Evolutionary conservation across 2,797 vertebrate genomes (phyloP), one percentile per base, ranked within the genome.

Genomic region (Cryptoprocta ferox): DNA sequence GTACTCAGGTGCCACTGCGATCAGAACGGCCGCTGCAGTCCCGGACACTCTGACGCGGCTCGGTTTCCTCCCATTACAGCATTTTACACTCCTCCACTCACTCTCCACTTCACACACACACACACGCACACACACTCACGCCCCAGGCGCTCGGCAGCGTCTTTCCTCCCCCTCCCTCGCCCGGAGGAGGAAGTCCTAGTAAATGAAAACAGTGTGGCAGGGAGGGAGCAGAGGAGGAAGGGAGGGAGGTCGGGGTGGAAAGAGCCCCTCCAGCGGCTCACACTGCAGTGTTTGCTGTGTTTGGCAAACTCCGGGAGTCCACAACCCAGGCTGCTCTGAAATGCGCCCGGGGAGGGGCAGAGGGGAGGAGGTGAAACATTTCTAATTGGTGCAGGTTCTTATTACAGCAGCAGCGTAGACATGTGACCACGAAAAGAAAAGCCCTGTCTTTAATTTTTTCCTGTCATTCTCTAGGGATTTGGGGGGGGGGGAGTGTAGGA

Each of bases 371-470:
- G 94, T 63, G 89, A 95, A 75, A 83, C 76, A 81, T 80, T 92
- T 93, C 94, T 93, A 80, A 95, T 94, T 89, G 96, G 97, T 95
- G 79, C 93, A 70, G 92, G 96, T 95, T 96, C 88, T 91, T 83
- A 26, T 95, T 96, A 59, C 95, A 61, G 89, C 96, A 15, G 85
- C 81, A 2, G 35, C 39, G 71, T n/a, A 73, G 89, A 32, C 97
- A 91, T 50, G 96, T 94, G 96, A 97, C 97, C 76, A 14, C 39
- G 83, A 56, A 73, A 94, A 93, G 93, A 79, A 83, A 86, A 91
- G 88, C 94, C 94, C 97, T 96, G 97, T 92, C 95, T 96, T 94
- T 84, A 89, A 94, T 97, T 97, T 96, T 89, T 94, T 91, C 91
- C 97, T 93, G 96, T 97, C 97, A 89, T 96, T 97, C 96, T 96